A percentile compares a stretch with the other conserved stretches of the same genome.
phyloP scores from a whole-genome alignment of 1,140 invertebrate genomes.

The Neodiprion virginianus region DNA sequence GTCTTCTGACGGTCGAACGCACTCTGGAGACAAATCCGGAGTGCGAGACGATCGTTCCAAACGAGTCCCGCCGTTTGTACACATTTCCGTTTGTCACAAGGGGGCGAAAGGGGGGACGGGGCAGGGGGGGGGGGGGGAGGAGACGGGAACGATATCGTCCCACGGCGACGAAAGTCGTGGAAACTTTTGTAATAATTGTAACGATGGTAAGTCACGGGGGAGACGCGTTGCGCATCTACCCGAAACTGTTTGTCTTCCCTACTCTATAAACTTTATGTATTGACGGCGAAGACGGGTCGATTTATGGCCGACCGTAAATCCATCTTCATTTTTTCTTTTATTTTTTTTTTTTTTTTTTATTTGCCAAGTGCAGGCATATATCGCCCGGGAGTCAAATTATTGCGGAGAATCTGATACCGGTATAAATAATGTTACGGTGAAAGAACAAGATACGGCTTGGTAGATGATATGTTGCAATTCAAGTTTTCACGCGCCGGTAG shows the following conservation, averaged over 20 bases:
- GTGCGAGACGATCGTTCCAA: constrained; percentile 12
- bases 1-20: constrained; percentile 41
- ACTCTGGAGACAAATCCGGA: constrained; percentile 30
- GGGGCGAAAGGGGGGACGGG: neutral
- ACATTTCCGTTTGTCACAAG: constrained; percentile 7
- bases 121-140: neutral
- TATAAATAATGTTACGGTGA: too few species aligned
- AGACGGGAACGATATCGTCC: constrained; percentile 28
- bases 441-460: too few species aligned
- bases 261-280: neutral
- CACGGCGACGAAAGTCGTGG: constrained; percentile 24
- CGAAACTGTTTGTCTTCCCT: constrained; percentile 10
- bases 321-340: too few species aligned
- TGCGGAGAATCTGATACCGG: too few species aligned
- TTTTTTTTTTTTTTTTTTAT: too few species aligned
- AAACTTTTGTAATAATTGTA: constrained; percentile 8
- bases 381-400: too few species aligned
- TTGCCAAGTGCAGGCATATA: too few species aligned
- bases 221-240: constrained; percentile 3
- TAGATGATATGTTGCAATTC: too few species aligned
- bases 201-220: neutral
- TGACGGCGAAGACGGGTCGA: neutral
- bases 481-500: neutral
- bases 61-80: neutral
- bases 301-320: neutral